Conservation (phyloP, 2,113 vertebrate species). For the Regulus satrapa region DNA sequence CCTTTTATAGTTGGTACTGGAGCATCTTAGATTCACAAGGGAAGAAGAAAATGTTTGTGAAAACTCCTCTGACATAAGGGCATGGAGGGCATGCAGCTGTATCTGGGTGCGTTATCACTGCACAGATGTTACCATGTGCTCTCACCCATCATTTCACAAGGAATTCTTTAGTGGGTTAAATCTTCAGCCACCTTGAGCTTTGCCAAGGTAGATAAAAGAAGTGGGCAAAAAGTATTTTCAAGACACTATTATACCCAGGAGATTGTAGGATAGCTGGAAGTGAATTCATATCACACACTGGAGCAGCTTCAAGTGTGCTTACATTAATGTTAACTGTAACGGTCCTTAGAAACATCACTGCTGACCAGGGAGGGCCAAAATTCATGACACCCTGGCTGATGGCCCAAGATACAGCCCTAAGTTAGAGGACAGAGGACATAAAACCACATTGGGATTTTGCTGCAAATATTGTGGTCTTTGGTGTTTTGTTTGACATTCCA, state of each 20-base stretch:
- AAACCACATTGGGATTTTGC: not conserved
- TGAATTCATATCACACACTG: not conserved
- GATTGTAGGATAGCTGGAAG: not conserved
- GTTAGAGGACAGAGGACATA: not conserved
- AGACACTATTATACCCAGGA: not conserved
- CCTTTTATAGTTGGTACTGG: not conserved
- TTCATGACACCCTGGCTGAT: not conserved
- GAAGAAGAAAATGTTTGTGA: not conserved
- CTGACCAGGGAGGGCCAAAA: not conserved
- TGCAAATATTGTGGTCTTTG: not conserved
- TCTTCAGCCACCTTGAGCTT: not conserved
- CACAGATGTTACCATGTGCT: not conserved
- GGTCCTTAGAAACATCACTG: not conserved
- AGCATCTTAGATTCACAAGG: not conserved
- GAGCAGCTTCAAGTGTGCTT: not conserved
- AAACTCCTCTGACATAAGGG: not conserved
- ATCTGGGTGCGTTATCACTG: fast-evolving
- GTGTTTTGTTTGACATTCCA: not conserved
- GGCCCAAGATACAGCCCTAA: not conserved
- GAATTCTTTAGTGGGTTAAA: not conserved
- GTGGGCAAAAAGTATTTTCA: not conserved
- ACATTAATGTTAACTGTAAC: not conserved
- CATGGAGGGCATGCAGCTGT: not conserved
- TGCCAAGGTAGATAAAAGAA: not conserved
- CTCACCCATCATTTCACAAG: not conserved